These are phyloP conservation scores for Myocastor coypus DNA, from an alignment of 2,113 vertebrate species.

Conservation along the genomic window DNA sequence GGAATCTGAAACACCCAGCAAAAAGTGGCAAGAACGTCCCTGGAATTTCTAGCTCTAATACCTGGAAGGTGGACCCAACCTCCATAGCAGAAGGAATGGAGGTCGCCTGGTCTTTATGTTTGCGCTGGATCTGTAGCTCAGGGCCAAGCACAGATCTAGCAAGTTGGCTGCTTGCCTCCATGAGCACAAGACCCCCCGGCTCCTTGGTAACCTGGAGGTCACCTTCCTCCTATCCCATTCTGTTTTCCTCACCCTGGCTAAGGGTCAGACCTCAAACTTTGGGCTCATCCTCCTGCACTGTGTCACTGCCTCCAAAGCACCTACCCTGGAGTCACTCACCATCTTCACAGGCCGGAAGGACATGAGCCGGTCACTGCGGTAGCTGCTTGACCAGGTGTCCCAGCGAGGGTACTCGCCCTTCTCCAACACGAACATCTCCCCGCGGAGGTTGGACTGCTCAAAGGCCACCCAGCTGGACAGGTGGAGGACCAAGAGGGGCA, in stretches of 20 bases:
- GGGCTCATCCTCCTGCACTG: too few relatives aligned
- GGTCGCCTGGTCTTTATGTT: not conserved
- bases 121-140: not conserved
- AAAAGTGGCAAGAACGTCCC: not conserved
- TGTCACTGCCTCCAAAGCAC: not conserved
- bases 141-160: accelerated
- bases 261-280: not conserved
- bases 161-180: not conserved
- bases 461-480: constrained; percentile 93
- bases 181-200: not conserved
- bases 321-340: constrained; percentile 84
- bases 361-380: constrained; percentile 95
- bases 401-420: constrained; percentile 98
- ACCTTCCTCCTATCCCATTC: accelerated
- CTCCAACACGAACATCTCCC: constrained; percentile 98
- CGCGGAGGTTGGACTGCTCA: constrained; percentile 95
- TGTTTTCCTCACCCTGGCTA: not conserved
- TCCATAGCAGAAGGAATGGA: not conserved
- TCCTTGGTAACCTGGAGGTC: not conserved
- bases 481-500: not conserved
- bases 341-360: constrained; percentile 95
- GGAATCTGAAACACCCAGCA: not conserved
- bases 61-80: not conserved
- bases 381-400: constrained; percentile 98
- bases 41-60: not conserved